Conservation (phyloP, 2,797 vertebrate species). For the Cygnus olor region DNA sequence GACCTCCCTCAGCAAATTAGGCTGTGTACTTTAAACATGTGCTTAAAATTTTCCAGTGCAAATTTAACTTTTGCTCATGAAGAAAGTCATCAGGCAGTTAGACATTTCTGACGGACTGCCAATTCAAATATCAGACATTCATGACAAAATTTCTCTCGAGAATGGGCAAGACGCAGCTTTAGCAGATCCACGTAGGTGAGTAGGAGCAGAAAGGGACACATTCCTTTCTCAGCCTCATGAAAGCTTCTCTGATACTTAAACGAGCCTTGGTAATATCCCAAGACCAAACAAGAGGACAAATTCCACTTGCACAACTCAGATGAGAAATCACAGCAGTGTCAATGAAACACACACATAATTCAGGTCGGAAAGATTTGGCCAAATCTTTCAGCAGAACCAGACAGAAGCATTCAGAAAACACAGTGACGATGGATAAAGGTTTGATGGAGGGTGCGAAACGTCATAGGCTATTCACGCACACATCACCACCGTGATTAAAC, state of each 20-base stretch:
- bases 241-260: background rate
- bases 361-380: background rate
- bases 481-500: background rate
- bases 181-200: background rate
- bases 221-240: background rate
- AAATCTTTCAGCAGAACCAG: background rate
- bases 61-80: background rate
- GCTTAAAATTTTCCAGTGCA: slow-evolving; percentile 3
- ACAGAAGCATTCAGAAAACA: background rate
- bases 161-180: background rate
- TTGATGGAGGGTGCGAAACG: background rate
- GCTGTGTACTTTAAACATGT: background rate
- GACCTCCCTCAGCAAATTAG: slow-evolving; percentile 11
- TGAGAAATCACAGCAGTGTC: background rate
- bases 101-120: slow-evolving; percentile 4
- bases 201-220: background rate
- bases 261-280: background rate
- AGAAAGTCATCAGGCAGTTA: background rate
- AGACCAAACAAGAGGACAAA: background rate
- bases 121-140: background rate
- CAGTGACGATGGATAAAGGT: background rate
- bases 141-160: background rate
- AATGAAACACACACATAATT: background rate
- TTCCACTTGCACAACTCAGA: background rate
- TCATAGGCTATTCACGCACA: background rate